These are phyloP conservation scores for Pseudomyrmex flavicornis DNA, from an alignment of 1,140 invertebrate species.

Conservation along the genomic window DNA sequence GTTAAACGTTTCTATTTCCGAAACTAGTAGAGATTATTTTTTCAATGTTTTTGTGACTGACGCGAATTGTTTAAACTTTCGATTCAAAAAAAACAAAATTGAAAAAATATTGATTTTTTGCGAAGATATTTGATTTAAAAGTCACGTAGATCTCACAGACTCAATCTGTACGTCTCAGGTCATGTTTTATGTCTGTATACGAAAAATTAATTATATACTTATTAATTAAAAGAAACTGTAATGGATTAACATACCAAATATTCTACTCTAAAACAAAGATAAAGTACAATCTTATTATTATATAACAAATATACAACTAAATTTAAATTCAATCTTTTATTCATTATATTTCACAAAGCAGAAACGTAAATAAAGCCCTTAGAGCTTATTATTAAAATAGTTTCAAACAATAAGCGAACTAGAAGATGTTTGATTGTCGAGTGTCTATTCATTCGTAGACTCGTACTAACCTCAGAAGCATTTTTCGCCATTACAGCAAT, in stretches of 20 bases:
- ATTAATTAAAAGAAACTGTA: background rate
- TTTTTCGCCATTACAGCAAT: constrained; percentile 96
- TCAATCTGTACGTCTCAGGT: too few species aligned
- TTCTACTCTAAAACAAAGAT: background rate
- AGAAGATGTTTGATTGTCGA: background rate
- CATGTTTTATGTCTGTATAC: background rate
- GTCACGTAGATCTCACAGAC: too few species aligned
- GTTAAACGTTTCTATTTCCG: too few species aligned
- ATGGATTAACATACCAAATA: background rate
- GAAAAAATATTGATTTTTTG: too few species aligned
- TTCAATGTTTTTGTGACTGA: too few species aligned
- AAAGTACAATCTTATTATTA: too few species aligned
- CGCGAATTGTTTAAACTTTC: too few species aligned
- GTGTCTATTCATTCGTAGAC: constrained; percentile 23
- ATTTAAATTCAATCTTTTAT: background rate
- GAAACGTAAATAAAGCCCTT: background rate
- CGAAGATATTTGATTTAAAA: too few species aligned
- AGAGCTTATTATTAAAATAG: background rate
- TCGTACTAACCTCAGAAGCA: constrained; percentile 94
- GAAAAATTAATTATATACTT: background rate
- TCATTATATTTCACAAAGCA: background rate
- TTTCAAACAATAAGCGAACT: background rate
- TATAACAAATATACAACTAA: background rate
- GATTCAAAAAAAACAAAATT: too few species aligned
- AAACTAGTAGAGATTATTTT: too few species aligned